Evolutionary conservation across 2,113 vertebrate genomes (phyloP).

Genomic region (Nerophis lumbriciformis): DNA sequence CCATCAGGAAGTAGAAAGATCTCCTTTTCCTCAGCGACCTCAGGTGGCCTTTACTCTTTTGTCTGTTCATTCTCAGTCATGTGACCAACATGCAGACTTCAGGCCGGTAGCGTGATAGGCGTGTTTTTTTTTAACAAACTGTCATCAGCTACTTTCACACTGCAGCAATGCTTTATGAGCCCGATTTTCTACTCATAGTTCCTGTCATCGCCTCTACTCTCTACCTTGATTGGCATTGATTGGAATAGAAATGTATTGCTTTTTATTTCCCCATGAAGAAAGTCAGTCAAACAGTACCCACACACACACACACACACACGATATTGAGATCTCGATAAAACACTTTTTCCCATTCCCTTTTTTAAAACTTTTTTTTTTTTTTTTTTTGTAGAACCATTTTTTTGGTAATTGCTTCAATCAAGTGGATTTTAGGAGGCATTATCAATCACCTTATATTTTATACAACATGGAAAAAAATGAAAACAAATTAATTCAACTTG

Average conservation of each 20-base stretch:
- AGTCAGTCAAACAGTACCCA: neutral
- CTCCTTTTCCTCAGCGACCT: neutral
- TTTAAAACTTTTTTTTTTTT: neutral
- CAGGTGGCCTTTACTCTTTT: neutral
- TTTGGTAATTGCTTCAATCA: neutral
- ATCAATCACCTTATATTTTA: constrained; percentile 1
- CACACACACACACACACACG: neutral
- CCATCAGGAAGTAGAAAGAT: constrained; percentile 77
- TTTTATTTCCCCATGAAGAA: neutral
- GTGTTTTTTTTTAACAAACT: constrained; percentile 1
- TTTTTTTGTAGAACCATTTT: constrained; percentile 3
- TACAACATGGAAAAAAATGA: too few relatives aligned
- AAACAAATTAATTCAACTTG: neutral
- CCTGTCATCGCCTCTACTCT: neutral
- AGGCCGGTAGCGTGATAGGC: neutral
- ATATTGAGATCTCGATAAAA: neutral
- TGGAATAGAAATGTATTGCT: neutral
- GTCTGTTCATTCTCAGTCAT: neutral
- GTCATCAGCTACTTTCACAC: neutral
- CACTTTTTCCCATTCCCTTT: constrained; percentile 43
- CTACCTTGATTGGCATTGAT: neutral
- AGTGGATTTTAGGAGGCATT: constrained; percentile 3
- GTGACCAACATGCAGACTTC: neutral
- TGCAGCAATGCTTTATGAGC: neutral
- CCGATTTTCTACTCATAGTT: neutral